Evolutionary conservation across 2,113 vertebrate genomes (phyloP), one percentile per base, ranked within the genome.

Genomic region (Pao palembangensis): DNA sequence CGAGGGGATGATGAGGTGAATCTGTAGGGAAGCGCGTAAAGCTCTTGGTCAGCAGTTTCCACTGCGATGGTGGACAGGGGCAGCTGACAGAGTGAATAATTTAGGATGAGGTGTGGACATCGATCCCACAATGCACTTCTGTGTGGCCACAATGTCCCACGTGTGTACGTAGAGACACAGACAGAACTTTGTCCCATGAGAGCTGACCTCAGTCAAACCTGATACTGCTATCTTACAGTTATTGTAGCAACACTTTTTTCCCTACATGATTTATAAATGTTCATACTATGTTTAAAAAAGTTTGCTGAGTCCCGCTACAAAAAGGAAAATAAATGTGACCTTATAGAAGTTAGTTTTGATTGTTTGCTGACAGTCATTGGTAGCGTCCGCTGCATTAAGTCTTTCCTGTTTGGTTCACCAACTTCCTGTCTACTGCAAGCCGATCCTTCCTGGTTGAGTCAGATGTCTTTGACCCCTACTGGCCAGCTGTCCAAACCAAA

Each of bases 81-180:
- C 71, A 64, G 79, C 69, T 85, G 88, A 90, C 87, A 88, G 85
- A 81, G 88, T 90, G 88, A 90, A 88, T 90, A 89, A 89, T 90
- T 90, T 88, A 88, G 75, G 82, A 84, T 25, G 67, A 85, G 83
- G 83, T 84, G 81, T 82, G 80, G 77, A 88, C 85, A 87, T 88
- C 61, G 85, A 90, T 89, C 78, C 85, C 84, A 83, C 78, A 71
- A 81, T 86, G 80, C 84, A 86, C 86, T 77, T 78, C 80, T 82
- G 69, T 76, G 64, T 71, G 83, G 83, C 72, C 82, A 80, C 78
- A 72, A 61, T 80, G 73, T 83, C 82, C 67, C 58, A 51, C 49
- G 67, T 71, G 67, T 43, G 62, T 61, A 64, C 60, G 25, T 21
- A 58, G 55, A 57, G 52, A 46, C 46, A 61, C 17, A n/a, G 17